Evolutionary conservation across 2,113 vertebrate species (phyloP), one percentile per base, ranked within the genome.

Genomic region (Hippoglossus stenolepis): DNA sequence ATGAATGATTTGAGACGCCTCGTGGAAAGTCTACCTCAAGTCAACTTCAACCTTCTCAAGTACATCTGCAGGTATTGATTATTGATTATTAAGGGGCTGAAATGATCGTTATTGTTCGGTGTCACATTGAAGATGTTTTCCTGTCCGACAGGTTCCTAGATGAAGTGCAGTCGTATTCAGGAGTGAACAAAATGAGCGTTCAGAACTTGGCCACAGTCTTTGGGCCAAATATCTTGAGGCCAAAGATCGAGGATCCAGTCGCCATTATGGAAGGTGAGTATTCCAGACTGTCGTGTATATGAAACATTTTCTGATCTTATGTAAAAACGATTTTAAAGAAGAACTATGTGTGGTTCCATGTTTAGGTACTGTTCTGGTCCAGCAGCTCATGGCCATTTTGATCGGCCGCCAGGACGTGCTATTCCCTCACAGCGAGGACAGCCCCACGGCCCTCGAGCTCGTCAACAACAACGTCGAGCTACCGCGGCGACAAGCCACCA

Each of bases 101-200:
- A 21, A 35, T 65, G 2, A 14, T 14, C 5, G 7, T 35, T 26
- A 13, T 11, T 40, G 4, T 57, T n/a, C 2, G 6, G 11, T 60
- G 9, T 56, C 40, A 62, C 7, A 11, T 3, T 58, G 0, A 61
- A 17, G 13, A 35, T 53, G 1, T 75, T 31, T 58, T 78, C 13
- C 2, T 73, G 40, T 74, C 66, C 53, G 6, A 26, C 85, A 99
- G 98, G 73, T 99, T 99, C 92, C 93, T 99, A 61, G 97, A 99
- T 94, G 98, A 99, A 94, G 98, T 99, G 31, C 98, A 99, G 83
- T 99, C 97, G 0, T 96, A 98, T 78, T 97, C 97, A 11, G 96
- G 96, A n/a, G 85, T 98, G 64, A 99, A 99, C 91, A 99, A 99
- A 94, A 99, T 99, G 97, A 99, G 97, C 1, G 96, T 97, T 24